These are phyloP conservation scores for Pristionchus exspectatus DNA, from an alignment of 2,888 invertebrate genomes.

Conservation along the genomic window DNA sequence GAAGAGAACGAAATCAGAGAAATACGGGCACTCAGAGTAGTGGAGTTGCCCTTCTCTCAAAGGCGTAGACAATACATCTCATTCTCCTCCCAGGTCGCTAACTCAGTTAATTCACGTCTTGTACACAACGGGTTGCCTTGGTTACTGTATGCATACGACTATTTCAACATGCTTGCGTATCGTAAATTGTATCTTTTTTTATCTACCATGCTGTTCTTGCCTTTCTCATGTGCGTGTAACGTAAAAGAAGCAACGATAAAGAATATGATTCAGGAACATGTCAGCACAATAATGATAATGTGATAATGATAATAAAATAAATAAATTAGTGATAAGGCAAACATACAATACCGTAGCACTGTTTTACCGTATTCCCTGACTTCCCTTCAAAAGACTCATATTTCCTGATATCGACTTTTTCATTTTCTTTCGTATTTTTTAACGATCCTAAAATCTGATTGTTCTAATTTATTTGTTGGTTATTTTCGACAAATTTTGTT, in stretches of 20 bases:
- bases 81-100: not conserved
- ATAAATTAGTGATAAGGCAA: not conserved
- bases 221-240: not conserved
- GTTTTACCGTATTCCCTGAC: not conserved
- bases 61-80: slow-evolving; percentile 21
- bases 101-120: slow-evolving; percentile 20
- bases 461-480: not conserved
- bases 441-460: not conserved
- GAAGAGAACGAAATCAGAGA: slow-evolving; percentile 49
- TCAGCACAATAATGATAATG: not conserved
- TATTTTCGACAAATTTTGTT: not conserved
- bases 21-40: slow-evolving; percentile 31
- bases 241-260: not conserved
- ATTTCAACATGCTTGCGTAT: not conserved
- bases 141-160: slow-evolving; percentile 25
- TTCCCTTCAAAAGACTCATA: not conserved
- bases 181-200: not conserved
- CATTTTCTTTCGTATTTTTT: not conserved
- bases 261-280: not conserved
- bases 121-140: slow-evolving; percentile 47
- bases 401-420: not conserved
- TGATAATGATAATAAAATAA: not conserved
- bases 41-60: slow-evolving; percentile 2
- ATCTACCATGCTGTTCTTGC: not conserved
- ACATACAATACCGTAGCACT: not conserved